Evolutionary conservation across 2,888 invertebrate genomes (phyloP).

Genomic region (Rhagium mordax): DNA sequence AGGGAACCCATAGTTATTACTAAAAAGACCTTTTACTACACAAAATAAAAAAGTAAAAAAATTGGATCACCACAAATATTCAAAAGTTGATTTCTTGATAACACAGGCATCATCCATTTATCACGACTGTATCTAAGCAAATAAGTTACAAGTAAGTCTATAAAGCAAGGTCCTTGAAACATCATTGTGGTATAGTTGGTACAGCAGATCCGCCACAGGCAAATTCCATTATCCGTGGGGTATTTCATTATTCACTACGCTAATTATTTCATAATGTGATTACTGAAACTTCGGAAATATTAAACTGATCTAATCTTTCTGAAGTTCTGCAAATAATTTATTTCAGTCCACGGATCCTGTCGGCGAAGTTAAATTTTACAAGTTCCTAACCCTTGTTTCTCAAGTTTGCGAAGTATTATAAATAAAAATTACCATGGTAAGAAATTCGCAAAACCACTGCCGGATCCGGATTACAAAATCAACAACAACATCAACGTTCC

Average conservation of each 20-base stretch:
- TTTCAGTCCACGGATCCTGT: constrained; percentile 19
- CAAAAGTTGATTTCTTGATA: no score
- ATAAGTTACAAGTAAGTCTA: no score
- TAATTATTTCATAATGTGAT: constrained; percentile 15
- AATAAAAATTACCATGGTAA: constrained; percentile 14
- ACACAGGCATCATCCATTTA: no score
- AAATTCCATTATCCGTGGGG: background rate
- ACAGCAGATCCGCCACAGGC: no score
- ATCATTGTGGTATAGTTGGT: no score
- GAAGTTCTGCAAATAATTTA: constrained; percentile 26
- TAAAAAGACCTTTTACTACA: no score
- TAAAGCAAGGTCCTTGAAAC: no score
- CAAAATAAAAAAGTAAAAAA: no score
- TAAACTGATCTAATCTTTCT: background rate
- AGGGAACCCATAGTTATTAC: no score
- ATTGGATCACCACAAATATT: no score
- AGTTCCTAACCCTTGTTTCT: constrained; percentile 16
- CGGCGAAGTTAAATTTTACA: constrained; percentile 11
- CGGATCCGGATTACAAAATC: constrained; percentile 28
- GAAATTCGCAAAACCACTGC: constrained; percentile 16
- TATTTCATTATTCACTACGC: constrained; percentile 8
- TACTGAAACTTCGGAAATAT: background rate
- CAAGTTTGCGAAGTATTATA: constrained; percentile 6
- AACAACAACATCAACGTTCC: constrained; percentile 19
- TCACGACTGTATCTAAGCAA: no score